These are phyloP conservation scores for Arnoldichthys spilopterus DNA, from an alignment of 2,797 vertebrate genomes.

Conservation along the genomic window DNA sequence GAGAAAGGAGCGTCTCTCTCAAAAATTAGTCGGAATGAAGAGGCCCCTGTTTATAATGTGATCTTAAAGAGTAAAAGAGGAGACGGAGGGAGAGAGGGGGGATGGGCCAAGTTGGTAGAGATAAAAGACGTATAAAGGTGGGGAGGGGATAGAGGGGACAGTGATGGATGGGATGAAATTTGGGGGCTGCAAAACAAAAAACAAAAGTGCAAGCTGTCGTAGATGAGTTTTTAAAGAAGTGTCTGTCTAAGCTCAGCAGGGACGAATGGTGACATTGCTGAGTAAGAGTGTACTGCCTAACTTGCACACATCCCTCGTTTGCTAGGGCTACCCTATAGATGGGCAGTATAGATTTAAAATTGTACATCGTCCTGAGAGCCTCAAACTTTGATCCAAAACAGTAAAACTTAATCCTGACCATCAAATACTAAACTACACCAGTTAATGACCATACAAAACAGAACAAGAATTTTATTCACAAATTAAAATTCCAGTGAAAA, in stretches of 20 bases:
- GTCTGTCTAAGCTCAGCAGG: constrained; percentile 5
- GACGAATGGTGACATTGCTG: constrained; percentile 5
- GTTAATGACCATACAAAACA: no score
- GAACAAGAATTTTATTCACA: no score
- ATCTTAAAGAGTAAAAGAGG: constrained; percentile 65
- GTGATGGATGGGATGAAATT: constrained; percentile 73
- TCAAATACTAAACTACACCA: no score
- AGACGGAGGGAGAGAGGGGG: constrained; percentile 51
- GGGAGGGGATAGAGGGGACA: constrained; percentile 75
- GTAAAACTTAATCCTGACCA: no score
- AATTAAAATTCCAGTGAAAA: no score
- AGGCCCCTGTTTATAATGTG: constrained; percentile 78
- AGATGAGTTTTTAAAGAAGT: constrained; percentile 54
- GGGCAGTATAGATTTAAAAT: no score
- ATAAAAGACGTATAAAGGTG: constrained; percentile 69
- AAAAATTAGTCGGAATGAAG: constrained; percentile 80
- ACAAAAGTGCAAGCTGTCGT: constrained; percentile 56
- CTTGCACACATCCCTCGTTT: no score
- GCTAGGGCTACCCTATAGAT: no score
- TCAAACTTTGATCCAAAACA: no score
- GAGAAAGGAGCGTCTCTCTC: constrained; percentile 73
- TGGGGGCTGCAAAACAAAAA: constrained; percentile 58
- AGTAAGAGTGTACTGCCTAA: constrained; percentile 16
- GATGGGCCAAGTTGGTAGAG: constrained; percentile 61
- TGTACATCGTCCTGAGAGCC: no score